Base-by-base conservation (phyloP, 2,113 vertebrate genomes). In the Seriola quinqueradiata region DNA sequence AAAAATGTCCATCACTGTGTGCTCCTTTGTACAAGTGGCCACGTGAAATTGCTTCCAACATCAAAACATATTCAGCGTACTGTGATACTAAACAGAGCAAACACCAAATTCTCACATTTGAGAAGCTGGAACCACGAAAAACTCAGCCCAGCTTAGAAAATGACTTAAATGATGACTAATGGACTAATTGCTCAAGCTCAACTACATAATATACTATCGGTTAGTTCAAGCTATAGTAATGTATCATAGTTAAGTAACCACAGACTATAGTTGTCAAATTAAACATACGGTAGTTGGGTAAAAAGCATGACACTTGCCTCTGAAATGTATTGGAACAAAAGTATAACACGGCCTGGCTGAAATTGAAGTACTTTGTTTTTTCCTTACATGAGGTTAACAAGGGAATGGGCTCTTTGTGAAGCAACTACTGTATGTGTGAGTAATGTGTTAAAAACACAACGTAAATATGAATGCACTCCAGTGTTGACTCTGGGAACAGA, bases 401-500 rank as follows among this genome's bases (percentile, higher is more conserved):
- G 36, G 57, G 4, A 28, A 28, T 36, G 1, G 36, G 0, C 11
- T 9, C 32, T 19, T 28, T 58, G 38, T 16, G 12, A 60, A 52
- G 61, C 61, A 54, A 34, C 14, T 44, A 25, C 14, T 64, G 14
- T 11, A 57, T 54, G 21, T 28, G 40, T 42, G 8, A 7, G 38
- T 42, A 34, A 28, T 8, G 13, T 42, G 8, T 46, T 5, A 60
- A 66, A 66, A 57, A 66, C 4, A 13, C 21, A 60, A 16, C 36
- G 0, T 71, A 32, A 63, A 77, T 25, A 44, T 64, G 42, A 76
- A 28, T 19, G 17, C 4, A 0, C 61, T 38, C 23, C 61, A 64
- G 61, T 50, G 52, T 55, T 28, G 60, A 75, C 34, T 46, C 28
- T 71, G 32, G 28, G 17, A 70, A 68, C 5, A 19, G 77, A 81